phyloP scores from a whole-genome alignment of 2,113 vertebrate genomes.

The Gymnobelideus leadbeateri region DNA sequence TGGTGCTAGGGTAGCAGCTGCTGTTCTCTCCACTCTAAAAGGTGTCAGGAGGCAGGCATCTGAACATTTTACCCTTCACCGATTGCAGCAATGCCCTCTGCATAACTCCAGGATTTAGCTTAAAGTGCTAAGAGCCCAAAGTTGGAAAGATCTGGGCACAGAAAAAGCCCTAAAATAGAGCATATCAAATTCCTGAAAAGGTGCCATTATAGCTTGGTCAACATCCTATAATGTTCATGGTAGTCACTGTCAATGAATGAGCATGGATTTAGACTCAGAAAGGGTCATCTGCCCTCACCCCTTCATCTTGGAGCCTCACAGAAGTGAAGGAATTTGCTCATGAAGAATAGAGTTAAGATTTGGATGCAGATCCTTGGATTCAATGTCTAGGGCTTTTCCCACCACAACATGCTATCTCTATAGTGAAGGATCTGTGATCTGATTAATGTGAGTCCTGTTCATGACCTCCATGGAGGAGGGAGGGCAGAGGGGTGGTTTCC shows the following conservation, averaged over 20 bases:
- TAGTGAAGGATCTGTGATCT: neutral
- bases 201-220: neutral
- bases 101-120: neutral
- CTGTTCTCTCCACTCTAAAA: neutral
- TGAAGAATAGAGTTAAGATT: neutral
- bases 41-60: conserved; percentile 3
- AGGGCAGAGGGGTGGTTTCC: neutral
- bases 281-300: neutral
- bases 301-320: neutral
- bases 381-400: neutral
- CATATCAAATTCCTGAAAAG: neutral
- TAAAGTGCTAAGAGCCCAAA: neutral
- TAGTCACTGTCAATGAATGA: neutral
- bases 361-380: neutral
- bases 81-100: neutral
- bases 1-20: neutral
- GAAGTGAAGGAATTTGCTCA: neutral
- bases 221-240: neutral
- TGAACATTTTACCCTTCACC: neutral
- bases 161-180: neutral
- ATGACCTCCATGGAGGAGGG: neutral
- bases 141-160: neutral
- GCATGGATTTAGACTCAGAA: neutral
- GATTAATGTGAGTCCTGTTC: neutral
- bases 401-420: neutral